Base-by-base conservation (phyloP, 2,113 vertebrate species). In the Helogale parvula region DNA sequence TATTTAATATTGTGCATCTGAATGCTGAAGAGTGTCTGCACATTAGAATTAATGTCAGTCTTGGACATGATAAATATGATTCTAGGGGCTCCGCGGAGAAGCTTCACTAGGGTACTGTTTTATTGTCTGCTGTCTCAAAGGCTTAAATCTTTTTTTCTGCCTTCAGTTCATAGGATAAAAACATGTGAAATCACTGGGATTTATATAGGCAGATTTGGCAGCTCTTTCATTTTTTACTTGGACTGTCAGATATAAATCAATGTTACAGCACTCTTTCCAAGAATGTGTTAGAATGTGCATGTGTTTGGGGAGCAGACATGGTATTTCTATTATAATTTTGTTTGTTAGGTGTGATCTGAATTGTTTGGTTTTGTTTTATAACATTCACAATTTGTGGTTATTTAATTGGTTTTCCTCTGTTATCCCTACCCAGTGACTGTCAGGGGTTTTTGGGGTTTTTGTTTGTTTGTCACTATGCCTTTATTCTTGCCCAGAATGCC, bases 311-410 rank as follows among this genome's bases (percentile, higher is more conserved):
- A 97, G 90, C 94, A 96, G 90, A 96, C 94, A 94, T 97, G 85
- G 88, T 94, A 98, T 98, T 97, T 97, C 98, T 97, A 98, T 98
- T 98, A 98, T 98, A 98, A 98, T 98, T 98, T 98, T 98, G 98
- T 98, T 98, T 98, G 98, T 97, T 98, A 97, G 97, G 98, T 98
- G 97, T 97, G 96, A 98, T 98, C 72, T 90, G 97, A 98, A 98
- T 98, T 98, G 97, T 98, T 97, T 97, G 95, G 94, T 87, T 97
- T 96, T 98, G 98, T 98, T 98, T 98, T 88, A 45, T 94, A 98
- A 98, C 98, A 97, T 94, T 97, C 79, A 86, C 94, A 95, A 98
- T 98, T 98, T 97, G 93, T 97, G 93, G 95, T 97, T 98, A 97
- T 93, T 98, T 98, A 98, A 96, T 94, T 97, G 92, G 86, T 92